Base-by-base conservation (phyloP, 2,113 vertebrate genomes). In the Xenopus laevis region DNA sequence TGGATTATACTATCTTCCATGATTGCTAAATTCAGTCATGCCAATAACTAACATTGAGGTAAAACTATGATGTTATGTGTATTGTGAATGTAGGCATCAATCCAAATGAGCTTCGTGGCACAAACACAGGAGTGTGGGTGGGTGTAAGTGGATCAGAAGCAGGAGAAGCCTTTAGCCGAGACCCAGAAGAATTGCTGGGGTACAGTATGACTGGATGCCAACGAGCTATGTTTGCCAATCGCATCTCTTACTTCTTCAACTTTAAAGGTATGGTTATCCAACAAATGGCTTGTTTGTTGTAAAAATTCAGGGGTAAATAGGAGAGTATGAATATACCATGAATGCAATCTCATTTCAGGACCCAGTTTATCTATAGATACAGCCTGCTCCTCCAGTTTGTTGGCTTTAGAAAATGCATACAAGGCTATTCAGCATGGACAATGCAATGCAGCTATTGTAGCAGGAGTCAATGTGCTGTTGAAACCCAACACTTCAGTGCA, bases 201-300 rank as follows among this genome's bases (percentile, higher is more conserved):
- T 99, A 99, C 89, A 97, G 96, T 83, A 96, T 99, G 97, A 95
- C 93, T 0, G 97, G 97, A 79, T 98, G 96, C 82, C 97, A 99
- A 81, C 93, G 95, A 0, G 95, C 94, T 74, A 99, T 99, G 97
- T 82, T 98, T 82, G 95, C 97, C 78, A 99, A 99, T 84, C 91
- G 97, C 17, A 83, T 99, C 33, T 99, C 97, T 33, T 99, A 95
- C 86, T 97, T 90, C 75, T 97, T 90, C 58, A 92, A 99, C 83
- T 92, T 99, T 4, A 95, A 72, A 71, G 97, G 97, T 98, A 84
- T 13, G 13, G 17, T 40, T 44, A 45, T 23, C 13, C 47, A 46
- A 16, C 47, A 12, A 50, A 40, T 40, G 6, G 2, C 33, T 50
- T 50, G 15, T 10, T 50, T 50, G 12, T 16, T 10, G 47, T 13